These are phyloP conservation scores for Sinocyclocheilus maitianheensis DNA, from an alignment of 2,113 vertebrate species.

Conservation along the genomic window DNA sequence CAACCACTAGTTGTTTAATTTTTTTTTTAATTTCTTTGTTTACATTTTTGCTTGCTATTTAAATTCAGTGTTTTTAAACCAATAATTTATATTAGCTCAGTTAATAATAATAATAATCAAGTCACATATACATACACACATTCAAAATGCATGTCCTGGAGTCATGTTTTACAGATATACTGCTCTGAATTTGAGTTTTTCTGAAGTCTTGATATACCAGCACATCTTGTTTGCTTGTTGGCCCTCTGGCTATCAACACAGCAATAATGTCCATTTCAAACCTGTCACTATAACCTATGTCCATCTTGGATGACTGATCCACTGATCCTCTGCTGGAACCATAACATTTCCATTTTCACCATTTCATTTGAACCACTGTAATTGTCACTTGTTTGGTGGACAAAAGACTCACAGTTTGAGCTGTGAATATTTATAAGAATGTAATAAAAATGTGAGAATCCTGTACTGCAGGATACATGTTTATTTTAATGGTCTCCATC, in stretches of 20 bases:
- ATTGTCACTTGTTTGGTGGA: not conserved
- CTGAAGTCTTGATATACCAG: not conserved
- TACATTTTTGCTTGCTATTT: too few relatives aligned
- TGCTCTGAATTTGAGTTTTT: not conserved
- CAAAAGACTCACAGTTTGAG: not conserved
- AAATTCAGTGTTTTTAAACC: too few relatives aligned
- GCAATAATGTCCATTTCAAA: not conserved
- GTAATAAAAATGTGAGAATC: not conserved
- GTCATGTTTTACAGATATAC: not conserved
- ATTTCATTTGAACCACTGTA: not conserved
- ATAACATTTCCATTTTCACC: not conserved
- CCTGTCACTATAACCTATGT: not conserved
- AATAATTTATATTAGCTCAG: too few relatives aligned
- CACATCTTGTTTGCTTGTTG: not conserved
- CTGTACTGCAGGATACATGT: not conserved
- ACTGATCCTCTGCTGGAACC: not conserved
- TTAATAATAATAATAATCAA: too few relatives aligned
- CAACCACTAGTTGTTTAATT: too few relatives aligned
- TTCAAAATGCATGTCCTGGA: not conserved
- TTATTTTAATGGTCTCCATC: slow-evolving; percentile 2
- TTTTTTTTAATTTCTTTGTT: too few relatives aligned
- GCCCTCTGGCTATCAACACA: not conserved
- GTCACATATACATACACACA: too few relatives aligned
- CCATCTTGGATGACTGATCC: not conserved
- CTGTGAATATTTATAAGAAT: not conserved